Conservation (phyloP, 2,797 vertebrate genomes). For the Myripristis jacobus region DNA sequence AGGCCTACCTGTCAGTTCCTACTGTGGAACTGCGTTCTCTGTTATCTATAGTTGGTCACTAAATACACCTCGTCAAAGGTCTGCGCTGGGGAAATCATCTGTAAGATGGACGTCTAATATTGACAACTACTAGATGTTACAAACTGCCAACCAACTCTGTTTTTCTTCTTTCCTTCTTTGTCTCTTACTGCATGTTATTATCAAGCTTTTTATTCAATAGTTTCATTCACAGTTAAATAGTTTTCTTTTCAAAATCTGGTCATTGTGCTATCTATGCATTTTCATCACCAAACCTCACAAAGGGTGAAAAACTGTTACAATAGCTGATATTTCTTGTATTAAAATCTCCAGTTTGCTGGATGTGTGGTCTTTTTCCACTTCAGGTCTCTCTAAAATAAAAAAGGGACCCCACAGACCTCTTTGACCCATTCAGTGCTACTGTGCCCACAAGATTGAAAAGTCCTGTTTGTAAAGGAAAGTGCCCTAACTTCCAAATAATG, state of each 20-base stretch:
- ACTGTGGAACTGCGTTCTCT: constrained; percentile 49
- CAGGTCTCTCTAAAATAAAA: constrained; percentile 40
- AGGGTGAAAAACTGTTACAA: constrained; percentile 41
- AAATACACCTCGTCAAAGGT: constrained; percentile 54
- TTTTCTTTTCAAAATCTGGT: constrained; percentile 48
- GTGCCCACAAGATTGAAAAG: constrained; percentile 51
- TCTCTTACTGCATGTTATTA: constrained; percentile 62
- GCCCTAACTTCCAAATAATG: constrained; percentile 34
- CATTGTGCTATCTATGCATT: constrained; percentile 57
- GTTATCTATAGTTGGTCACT: constrained; percentile 60
- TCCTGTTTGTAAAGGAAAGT: constrained; percentile 13
- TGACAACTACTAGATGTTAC: constrained; percentile 48
- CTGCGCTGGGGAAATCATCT: constrained; percentile 45
- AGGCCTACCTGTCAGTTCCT: constrained; percentile 52
- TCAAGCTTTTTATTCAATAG: constrained; percentile 50
- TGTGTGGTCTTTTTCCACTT: constrained; percentile 33
- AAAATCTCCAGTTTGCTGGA: constrained; percentile 34
- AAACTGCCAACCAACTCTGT: constrained; percentile 15
- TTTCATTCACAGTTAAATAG: constrained; percentile 67
- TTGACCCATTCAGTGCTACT: constrained; percentile 40
- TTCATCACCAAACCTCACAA: constrained; percentile 28
- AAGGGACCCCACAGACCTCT: constrained; percentile 25
- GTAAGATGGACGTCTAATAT: constrained; percentile 51
- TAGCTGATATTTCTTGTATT: constrained; percentile 59
- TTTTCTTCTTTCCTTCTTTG: constrained; percentile 29